Evolutionary conservation across 2,888 invertebrate genomes (phyloP).

Genomic region (Leucoma salicis): DNA sequence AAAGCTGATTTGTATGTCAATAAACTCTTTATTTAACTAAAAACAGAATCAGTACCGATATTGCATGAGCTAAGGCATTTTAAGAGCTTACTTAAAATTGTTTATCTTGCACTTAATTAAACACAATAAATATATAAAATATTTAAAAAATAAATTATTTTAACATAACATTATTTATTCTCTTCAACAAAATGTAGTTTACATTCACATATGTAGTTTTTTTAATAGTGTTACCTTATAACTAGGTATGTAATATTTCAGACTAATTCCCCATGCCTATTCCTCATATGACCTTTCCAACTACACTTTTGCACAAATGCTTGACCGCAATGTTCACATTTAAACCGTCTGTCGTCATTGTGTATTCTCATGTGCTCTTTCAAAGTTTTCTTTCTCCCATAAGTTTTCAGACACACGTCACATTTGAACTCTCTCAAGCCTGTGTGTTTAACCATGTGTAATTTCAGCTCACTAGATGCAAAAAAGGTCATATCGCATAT

Average conservation of each 20-base stretch:
- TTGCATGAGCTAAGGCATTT: too few relatives aligned
- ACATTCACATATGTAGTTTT: too few relatives aligned
- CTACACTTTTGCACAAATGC: slow-evolving; percentile 44
- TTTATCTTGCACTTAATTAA: too few relatives aligned
- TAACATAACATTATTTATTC: too few relatives aligned
- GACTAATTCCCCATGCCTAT: slow-evolving; percentile 33
- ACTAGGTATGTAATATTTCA: too few relatives aligned
- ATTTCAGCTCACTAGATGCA: slow-evolving; percentile 40
- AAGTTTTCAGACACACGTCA: slow-evolving; percentile 46
- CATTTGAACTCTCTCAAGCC: slow-evolving; percentile 45
- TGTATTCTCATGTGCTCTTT: slow-evolving; percentile 49
- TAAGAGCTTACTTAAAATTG: too few relatives aligned
- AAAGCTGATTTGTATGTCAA: too few relatives aligned
- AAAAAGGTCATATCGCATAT: slow-evolving; percentile 55
- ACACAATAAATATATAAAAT: background rate
- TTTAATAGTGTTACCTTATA: too few relatives aligned
- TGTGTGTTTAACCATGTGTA: slow-evolving; percentile 46
- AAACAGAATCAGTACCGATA: too few relatives aligned
- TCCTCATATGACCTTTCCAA: slow-evolving; percentile 41
- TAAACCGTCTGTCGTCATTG: slow-evolving; percentile 40
- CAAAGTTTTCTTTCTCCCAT: slow-evolving; percentile 41
- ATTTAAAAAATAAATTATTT: background rate
- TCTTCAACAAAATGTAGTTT: too few relatives aligned
- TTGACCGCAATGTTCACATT: slow-evolving; percentile 40
- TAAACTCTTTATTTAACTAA: too few relatives aligned